These are phyloP conservation scores for Paratrypauchen microcephalus DNA, from an alignment of 2,797 vertebrate genomes.

Conservation along the genomic window DNA sequence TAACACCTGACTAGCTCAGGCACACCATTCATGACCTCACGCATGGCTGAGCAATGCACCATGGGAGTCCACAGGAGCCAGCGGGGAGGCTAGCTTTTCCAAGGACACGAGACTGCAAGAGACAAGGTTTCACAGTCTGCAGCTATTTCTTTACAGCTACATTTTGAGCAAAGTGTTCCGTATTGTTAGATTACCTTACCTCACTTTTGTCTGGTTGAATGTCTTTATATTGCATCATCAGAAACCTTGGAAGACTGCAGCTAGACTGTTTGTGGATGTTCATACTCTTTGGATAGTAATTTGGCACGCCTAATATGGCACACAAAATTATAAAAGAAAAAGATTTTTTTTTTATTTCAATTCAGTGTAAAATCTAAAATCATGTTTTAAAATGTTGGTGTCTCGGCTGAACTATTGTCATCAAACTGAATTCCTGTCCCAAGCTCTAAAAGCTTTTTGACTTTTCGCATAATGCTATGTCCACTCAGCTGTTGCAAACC, in stretches of 20 bases:
- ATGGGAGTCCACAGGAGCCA: slow-evolving; percentile 25
- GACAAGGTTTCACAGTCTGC: not conserved
- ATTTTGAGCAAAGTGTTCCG: not conserved
- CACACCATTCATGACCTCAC: slow-evolving; percentile 29
- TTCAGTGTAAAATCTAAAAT: no score
- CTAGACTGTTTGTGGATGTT: slow-evolving; percentile 16
- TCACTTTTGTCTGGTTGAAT: slow-evolving; percentile 22
- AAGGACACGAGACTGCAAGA: slow-evolving; percentile 28
- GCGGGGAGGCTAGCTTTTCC: slow-evolving; percentile 26
- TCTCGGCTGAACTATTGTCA: not conserved
- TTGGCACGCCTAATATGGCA: not conserved
- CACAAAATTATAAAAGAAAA: slow-evolving; percentile 9
- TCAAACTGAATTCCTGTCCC: not conserved
- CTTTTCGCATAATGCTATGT: slow-evolving; percentile 7
- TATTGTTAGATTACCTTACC: slow-evolving; percentile 2
- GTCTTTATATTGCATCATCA: slow-evolving; percentile 48
- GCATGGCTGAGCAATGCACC: slow-evolving; percentile 41
- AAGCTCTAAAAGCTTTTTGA: not conserved
- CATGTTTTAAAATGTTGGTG: not conserved
- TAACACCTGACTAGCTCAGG: slow-evolving; percentile 23
- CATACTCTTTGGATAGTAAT: slow-evolving; percentile 13
- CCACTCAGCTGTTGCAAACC: slow-evolving; percentile 3
- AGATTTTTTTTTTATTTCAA: no score
- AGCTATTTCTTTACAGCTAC: not conserved
- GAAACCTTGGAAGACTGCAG: slow-evolving; percentile 19